phyloP scores from a whole-genome alignment of 2,888 invertebrate species.

The Diplazon laetatorius region DNA sequence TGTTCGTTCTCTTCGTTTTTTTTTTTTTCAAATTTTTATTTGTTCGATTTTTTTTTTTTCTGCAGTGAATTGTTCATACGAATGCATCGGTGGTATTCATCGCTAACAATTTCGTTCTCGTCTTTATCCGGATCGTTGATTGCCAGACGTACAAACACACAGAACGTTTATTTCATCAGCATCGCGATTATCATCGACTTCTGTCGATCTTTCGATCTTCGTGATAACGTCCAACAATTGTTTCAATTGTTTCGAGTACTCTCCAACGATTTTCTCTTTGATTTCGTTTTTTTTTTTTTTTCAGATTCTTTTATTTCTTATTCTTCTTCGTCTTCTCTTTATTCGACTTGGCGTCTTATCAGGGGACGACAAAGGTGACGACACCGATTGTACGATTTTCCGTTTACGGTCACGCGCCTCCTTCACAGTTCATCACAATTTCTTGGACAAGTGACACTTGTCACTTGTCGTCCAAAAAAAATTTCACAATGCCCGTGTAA shows the following conservation, averaged over 20 bases:
- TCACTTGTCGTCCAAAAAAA: too few relatives aligned
- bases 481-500: too few relatives aligned
- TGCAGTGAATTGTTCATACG: conserved; percentile 21
- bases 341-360: not conserved
- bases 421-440: not conserved
- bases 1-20: too few relatives aligned
- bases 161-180: conserved; percentile 60
- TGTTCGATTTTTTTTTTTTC: not conserved
- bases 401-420: not conserved
- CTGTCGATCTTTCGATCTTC: conserved; percentile 1
- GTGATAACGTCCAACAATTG: conserved; percentile 15
- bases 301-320: not conserved
- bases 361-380: not conserved
- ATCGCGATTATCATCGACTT: conserved; percentile 27
- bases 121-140: conserved; percentile 52
- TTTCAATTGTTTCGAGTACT: too few relatives aligned
- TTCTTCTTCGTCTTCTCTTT: not conserved
- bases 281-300: not conserved
- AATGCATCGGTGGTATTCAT: conserved; percentile 14
- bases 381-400: conserved; percentile 18
- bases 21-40: too few relatives aligned
- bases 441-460: not conserved
- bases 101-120: conserved; percentile 35
- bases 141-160: conserved; percentile 42
- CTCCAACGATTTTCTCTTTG: not conserved